Evolutionary conservation across 2,113 vertebrate species (phyloP), one percentile per base, ranked within the genome.

Genomic region (Odobenus rosmarus): DNA sequence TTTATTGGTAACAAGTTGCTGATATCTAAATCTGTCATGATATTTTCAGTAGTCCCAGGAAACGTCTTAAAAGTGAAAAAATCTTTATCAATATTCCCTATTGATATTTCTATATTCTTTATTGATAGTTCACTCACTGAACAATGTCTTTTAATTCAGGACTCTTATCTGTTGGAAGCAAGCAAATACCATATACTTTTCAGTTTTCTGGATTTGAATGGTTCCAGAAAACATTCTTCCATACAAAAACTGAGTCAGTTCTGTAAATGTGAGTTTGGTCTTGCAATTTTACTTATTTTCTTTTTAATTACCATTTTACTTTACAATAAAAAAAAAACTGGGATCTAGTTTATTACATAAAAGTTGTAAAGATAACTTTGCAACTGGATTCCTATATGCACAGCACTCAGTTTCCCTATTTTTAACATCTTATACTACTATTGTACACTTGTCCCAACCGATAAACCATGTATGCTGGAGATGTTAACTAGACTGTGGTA

Each of bases 251-350:
- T 59, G 36, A 74, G 24, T 69, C 33, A 87, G 67, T 13, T 90
- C 26, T 26, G 55, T 77, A 46, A 79, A 89, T 69, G 10, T 79
- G 80, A 94, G 14, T 69, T 82, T 61, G 21, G 11, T 72, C 64
- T 77, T 28, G 0, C 46, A 28, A 79, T 36, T 95, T 87, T 92
- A 77, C 61, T 79, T 57, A 19, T 62, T 84, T 90, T 59, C 28
- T 80, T 89, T 94, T 71, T 31, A 71, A 82, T 90, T 97, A 82
- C 24, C 23, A 59, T 92, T 71, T 72, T 67, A 39, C 39, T 89
- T 86, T 59, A 64, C 0, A 94, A 26, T 26, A 28, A 72, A 76
- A 53, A 76, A 53, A 81, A 49, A 81, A 42, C 36, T 23, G 0
- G 1, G 51, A 95, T 13, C 19, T 80, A 67, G 33, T 31, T 62